phyloP scores from a whole-genome alignment of 2,888 invertebrate species.

The Bugulina stolonifera region DNA sequence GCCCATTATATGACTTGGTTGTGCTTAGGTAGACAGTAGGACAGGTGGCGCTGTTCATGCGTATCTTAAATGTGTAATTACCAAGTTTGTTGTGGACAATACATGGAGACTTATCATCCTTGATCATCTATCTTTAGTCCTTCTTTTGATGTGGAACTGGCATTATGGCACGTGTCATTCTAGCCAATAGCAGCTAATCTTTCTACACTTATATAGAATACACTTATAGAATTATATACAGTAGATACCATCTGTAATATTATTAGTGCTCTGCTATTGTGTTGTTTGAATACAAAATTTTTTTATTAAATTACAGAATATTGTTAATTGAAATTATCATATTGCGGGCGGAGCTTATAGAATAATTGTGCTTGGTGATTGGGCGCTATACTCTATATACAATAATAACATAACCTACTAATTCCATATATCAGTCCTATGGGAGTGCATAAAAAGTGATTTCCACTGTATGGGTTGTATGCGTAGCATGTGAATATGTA shows the following conservation, averaged over 20 bases:
- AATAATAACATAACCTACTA: constrained; percentile 25
- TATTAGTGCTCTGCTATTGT: constrained; percentile 7
- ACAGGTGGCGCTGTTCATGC: constrained; percentile 4
- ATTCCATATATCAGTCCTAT: constrained; percentile 25
- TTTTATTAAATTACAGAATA: constrained; percentile 26
- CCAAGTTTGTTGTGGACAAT: background rate
- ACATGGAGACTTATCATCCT: background rate
- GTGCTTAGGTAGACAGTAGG: no score
- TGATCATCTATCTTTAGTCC: background rate
- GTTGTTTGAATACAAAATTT: background rate
- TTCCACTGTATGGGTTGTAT: constrained; percentile 32
- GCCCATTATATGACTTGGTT: no score
- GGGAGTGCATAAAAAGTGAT: constrained; percentile 27
- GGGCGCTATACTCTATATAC: constrained; percentile 3
- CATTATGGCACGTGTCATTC: constrained; percentile 14
- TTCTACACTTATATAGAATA: no score
- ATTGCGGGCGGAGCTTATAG: background rate
- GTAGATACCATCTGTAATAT: background rate
- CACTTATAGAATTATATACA: background rate
- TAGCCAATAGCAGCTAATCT: constrained; percentile 9
- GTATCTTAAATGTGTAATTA: background rate
- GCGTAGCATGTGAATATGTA: constrained; percentile 39
- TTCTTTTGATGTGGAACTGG: background rate
- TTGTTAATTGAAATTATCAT: constrained; percentile 25
- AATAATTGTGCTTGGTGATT: constrained; percentile 21